Base-by-base conservation (phyloP, 1,140 invertebrate genomes). In the Ostrea denselamellosa region DNA sequence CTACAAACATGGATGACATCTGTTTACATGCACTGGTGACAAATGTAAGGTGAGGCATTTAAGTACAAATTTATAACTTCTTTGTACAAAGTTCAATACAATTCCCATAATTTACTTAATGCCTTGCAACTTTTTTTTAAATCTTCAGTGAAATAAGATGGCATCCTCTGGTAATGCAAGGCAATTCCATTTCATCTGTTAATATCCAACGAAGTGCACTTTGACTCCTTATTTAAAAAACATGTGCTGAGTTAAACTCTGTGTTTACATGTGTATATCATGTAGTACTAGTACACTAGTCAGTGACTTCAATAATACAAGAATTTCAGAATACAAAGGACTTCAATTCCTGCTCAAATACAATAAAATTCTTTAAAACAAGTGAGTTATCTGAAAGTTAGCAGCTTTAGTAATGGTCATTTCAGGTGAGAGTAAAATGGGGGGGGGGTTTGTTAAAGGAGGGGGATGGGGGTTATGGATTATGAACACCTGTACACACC, bases 401-500 rank as follows among this genome's bases (percentile, higher is more conserved):
- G 68, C 68, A 77, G 14, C 14, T 77, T 77, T 25, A 77, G 9
- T 77, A 77, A 77, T 28, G 68, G 68, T 77, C 25, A 77, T 14
- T 14, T 7, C 56, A 62, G 56, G 56, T 62, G 56, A 62, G 2
- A n/a, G 28, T 28, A 77, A 77, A 34, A 34, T 77, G 25, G 68
- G 25, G 34, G 34, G 58, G 58, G 14, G 28, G 22, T 3, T 2
- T 34, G 14, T 28, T 25, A 17, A 77, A 25, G 68, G 68, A 25
- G 25, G 14, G 68, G 65, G 68, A 25, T 25, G 28, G n/a, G 28
- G 25, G 9, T 17, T n/a, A n/a, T 7, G 56, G 68, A 34, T 28
- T 9, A 10, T 25, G 12, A 77, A 77, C 68, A 77, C 68, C 25
- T 77, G 68, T 77, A 77, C 68, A 77, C 25, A 77, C 68, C 68